A percentile compares a stretch with the other conserved stretches of the same genome.
Conservation (phyloP, 2,888 invertebrate genomes). For the Oligia strigilis region DNA sequence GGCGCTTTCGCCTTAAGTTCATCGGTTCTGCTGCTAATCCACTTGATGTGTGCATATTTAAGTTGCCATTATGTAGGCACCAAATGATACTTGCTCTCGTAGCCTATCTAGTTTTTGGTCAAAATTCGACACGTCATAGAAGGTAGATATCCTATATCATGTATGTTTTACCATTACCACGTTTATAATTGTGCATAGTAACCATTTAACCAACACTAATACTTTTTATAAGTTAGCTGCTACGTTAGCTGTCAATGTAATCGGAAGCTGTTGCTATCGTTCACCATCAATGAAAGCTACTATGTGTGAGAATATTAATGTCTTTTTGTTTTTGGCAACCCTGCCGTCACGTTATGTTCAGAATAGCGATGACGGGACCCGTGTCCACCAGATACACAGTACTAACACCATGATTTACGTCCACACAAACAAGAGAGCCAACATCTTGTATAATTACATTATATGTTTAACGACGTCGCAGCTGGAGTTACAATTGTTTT, state of each 20-base stretch:
- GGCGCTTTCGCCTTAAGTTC: background rate
- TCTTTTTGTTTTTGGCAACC: conserved; percentile 68
- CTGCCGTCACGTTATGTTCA: conserved; percentile 66
- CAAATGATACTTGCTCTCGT: background rate
- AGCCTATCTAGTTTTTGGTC: background rate
- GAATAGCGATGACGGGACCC: conserved; percentile 70
- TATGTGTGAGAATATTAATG: conserved; percentile 52
- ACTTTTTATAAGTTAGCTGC: conserved; percentile 11
- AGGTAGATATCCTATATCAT: too few species aligned
- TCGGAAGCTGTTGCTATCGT: conserved; percentile 46
- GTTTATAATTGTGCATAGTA: background rate
- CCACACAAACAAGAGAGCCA: conserved; percentile 42
- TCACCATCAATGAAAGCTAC: conserved; percentile 61
- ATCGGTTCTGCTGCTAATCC: background rate
- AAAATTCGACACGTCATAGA: background rate
- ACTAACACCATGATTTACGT: conserved; percentile 56
- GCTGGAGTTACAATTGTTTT: conserved; percentile 7
- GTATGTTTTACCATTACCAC: background rate
- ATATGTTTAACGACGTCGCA: conserved; percentile 38
- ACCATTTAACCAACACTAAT: background rate
- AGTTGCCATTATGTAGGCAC: background rate
- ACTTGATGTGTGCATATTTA: background rate
- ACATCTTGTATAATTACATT: conserved; percentile 43
- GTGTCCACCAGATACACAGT: conserved; percentile 40
- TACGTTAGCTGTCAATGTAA: conserved; percentile 32